phyloP scores from a whole-genome alignment of 2,113 vertebrate species.

The crab-eating macaque (Macaca fascicularis) region DNA sequence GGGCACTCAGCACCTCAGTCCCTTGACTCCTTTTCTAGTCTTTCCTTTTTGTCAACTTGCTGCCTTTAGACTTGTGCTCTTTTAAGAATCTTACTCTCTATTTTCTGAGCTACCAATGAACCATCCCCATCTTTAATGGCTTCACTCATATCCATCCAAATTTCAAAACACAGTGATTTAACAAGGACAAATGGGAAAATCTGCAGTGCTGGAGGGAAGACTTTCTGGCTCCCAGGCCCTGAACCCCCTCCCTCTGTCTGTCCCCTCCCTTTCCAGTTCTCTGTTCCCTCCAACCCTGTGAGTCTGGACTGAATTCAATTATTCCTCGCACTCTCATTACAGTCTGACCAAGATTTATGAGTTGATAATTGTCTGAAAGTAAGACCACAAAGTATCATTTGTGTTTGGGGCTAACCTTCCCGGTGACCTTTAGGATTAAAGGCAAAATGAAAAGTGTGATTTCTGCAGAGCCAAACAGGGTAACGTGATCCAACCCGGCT shows the following conservation, averaged over 20 bases:
- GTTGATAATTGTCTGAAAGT: conserved; percentile 80
- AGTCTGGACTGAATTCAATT: conserved; percentile 64
- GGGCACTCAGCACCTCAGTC: not conserved
- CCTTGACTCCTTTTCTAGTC: not conserved
- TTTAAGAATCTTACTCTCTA: not conserved
- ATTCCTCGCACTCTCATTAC: conserved; percentile 75
- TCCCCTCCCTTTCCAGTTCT: not conserved
- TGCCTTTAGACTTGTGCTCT: not conserved
- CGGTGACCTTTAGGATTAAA: conserved; percentile 78
- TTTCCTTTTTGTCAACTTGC: not conserved
- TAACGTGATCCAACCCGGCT: conserved; percentile 63
- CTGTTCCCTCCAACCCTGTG: not conserved
- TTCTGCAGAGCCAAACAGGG: conserved; percentile 73
- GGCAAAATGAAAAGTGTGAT: conserved; percentile 79
- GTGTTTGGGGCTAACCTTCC: conserved; percentile 80
- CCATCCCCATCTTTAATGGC: not conserved
- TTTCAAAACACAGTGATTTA: not conserved
- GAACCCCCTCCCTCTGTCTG: conserved; percentile 45
- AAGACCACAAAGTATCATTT: conserved; percentile 81
- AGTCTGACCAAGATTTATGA: conserved; percentile 83
- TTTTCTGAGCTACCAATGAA: not conserved
- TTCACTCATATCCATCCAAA: not conserved
- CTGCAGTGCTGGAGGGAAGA: not conserved
- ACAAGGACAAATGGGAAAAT: not conserved
- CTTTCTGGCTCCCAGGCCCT: conserved; percentile 38